Evolutionary conservation across 2,113 vertebrate genomes (phyloP).

Genomic region (Hypocryptadius cinnamomeus): DNA sequence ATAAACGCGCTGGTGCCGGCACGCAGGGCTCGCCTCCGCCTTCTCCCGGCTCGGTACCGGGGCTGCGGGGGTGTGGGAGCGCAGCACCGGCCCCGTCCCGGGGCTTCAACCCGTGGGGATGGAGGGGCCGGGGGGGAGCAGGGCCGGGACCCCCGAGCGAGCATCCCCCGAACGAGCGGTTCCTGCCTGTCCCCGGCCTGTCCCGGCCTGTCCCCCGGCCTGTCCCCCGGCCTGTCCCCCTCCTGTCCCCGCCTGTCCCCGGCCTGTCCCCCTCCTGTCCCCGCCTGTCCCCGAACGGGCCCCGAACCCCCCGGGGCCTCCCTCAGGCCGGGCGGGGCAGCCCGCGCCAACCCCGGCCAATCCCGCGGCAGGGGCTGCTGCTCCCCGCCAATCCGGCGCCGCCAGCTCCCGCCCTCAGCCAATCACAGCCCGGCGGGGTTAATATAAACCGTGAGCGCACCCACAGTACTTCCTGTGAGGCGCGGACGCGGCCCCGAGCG

Average conservation of each 20-base stretch:
- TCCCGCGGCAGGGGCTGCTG: not conserved
- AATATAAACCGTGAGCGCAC: rapidly evolving
- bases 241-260: no score
- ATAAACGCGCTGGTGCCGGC: not conserved
- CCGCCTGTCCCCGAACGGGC: no score
- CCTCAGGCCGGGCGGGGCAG: no score
- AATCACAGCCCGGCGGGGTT: rapidly evolving
- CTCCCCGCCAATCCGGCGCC: not conserved
- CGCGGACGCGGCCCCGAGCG: rapidly evolving
- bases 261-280: no score
- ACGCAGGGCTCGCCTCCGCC: not conserved
- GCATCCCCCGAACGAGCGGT: no score
- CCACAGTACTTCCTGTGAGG: rapidly evolving
- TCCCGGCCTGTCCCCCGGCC: not conserved
- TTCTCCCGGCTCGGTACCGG: not conserved
- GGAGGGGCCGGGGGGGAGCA: no score
- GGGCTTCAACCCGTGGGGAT: not conserved
- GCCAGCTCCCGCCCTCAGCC: rapidly evolving
- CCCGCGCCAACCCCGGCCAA: not conserved
- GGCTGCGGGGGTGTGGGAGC: rapidly evolving
- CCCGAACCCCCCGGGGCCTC: no score
- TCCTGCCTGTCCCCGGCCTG: no score
- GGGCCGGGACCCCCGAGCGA: not conserved
- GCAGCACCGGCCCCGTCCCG: not conserved
- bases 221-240: no score